Evolutionary conservation across 2,888 invertebrate genomes (phyloP).

Genomic region (Perizoma flavofasciatum): DNA sequence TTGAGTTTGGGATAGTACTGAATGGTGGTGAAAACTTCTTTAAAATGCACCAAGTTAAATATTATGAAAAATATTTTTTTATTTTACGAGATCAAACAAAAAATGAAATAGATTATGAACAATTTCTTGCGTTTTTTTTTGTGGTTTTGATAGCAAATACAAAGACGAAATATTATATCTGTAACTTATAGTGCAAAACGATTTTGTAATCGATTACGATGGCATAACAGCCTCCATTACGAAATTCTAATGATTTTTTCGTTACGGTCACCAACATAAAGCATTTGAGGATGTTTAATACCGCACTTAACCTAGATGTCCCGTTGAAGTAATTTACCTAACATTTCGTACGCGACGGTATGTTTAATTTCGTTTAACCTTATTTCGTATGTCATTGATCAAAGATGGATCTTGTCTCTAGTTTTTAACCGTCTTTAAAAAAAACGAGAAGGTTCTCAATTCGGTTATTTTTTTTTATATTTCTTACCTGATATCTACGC

Average conservation of each 20-base stretch:
- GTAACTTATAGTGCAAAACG: conserved; percentile 11
- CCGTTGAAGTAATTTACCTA: conserved; percentile 4
- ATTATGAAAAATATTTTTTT: neutral
- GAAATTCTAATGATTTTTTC: conserved; percentile 31
- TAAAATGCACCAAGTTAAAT: neutral
- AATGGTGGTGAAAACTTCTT: neutral
- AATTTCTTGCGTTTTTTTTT: too few relatives aligned
- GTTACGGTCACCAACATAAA: conserved; percentile 24
- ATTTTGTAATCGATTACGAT: conserved; percentile 29
- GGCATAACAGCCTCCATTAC: conserved; percentile 29
- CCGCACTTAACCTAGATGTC: conserved; percentile 25
- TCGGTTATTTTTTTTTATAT: too few relatives aligned
- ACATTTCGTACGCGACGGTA: conserved; percentile 1
- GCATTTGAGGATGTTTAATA: conserved; percentile 22
- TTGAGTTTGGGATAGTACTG: too few relatives aligned
- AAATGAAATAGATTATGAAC: too few relatives aligned
- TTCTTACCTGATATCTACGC: too few relatives aligned
- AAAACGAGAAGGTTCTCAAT: too few relatives aligned
- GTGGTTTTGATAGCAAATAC: too few relatives aligned
- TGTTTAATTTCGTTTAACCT: neutral
- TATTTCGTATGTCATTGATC: neutral
- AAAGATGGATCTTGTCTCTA: too few relatives aligned
- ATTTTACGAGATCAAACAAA: too few relatives aligned
- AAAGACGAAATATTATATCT: too few relatives aligned
- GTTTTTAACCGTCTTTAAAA: too few relatives aligned